phyloP scores from a whole-genome alignment of 1,140 invertebrate genomes.

The Anastrepha obliqua region DNA sequence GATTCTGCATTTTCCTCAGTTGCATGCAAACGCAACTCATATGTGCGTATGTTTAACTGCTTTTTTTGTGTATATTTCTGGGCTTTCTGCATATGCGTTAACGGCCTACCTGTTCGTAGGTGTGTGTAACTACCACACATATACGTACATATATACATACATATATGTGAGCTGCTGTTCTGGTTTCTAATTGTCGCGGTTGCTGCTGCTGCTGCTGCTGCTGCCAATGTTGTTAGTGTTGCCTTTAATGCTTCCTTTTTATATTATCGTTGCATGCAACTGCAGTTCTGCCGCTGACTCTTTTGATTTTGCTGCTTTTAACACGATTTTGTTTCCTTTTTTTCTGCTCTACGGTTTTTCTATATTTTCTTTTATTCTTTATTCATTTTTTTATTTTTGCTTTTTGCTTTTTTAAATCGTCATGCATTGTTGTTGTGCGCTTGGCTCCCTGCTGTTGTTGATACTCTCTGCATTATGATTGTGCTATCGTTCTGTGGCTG shows the following conservation, averaged over 20 bases:
- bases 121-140: neutral
- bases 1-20: neutral
- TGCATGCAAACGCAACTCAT: neutral
- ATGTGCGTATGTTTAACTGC: too few relatives aligned
- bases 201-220: neutral
- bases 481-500: conserved; percentile 41
- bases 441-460: conserved; percentile 34
- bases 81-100: neutral
- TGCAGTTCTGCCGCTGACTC: conserved; percentile 30
- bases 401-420: neutral
- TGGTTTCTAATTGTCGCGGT: conserved; percentile 32
- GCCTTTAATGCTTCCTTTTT: neutral
- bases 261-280: conserved; percentile 38
- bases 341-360: neutral
- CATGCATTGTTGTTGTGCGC: conserved; percentile 29
- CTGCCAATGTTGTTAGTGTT: too few relatives aligned
- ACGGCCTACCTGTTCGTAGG: conserved; percentile 37
- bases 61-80: neutral
- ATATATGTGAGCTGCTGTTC: conserved; percentile 17
- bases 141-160: neutral
- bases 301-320: conserved; percentile 46
- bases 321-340: neutral
- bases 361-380: conserved; percentile 35
- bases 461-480: conserved; percentile 45
- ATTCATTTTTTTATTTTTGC: neutral